Conservation (phyloP, 1,140 invertebrate species). For the Tetragonula clypearis region DNA sequence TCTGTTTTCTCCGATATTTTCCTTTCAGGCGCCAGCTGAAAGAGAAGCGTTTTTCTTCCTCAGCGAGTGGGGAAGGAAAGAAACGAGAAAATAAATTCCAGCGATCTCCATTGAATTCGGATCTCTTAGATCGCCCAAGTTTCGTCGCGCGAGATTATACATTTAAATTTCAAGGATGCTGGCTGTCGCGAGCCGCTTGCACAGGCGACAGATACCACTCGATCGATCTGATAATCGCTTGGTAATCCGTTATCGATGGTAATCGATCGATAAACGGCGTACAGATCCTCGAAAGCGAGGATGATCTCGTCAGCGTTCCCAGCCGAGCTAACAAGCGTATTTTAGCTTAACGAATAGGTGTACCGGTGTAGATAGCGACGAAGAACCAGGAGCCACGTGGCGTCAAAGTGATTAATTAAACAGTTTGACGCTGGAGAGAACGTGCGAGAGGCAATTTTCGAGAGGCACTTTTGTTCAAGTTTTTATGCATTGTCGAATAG, state of each 20-base stretch:
- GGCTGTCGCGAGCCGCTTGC: background rate
- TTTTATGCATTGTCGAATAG: too few species aligned
- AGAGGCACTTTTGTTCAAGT: background rate
- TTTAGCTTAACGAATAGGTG: background rate
- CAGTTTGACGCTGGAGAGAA: background rate
- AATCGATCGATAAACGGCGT: background rate
- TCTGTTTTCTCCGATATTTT: too few species aligned
- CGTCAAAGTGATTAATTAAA: conserved; percentile 2
- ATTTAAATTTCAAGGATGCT: background rate
- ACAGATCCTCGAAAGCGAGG: background rate
- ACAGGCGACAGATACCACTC: background rate
- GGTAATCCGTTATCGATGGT: background rate
- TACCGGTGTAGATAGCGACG: background rate
- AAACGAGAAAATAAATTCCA: background rate
- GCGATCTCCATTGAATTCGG: background rate
- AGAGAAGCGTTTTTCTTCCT: background rate
- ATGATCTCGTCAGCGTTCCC: background rate
- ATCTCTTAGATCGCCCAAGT: background rate
- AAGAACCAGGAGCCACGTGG: background rate
- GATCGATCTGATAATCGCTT: background rate
- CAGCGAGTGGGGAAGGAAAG: background rate
- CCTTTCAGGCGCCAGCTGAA: too few species aligned
- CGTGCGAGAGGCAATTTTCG: background rate
- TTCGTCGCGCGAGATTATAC: background rate
- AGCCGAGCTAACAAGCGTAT: background rate